Evolutionary conservation across 2,113 vertebrate genomes (phyloP).

Genomic region (Electrona antarctica): DNA sequence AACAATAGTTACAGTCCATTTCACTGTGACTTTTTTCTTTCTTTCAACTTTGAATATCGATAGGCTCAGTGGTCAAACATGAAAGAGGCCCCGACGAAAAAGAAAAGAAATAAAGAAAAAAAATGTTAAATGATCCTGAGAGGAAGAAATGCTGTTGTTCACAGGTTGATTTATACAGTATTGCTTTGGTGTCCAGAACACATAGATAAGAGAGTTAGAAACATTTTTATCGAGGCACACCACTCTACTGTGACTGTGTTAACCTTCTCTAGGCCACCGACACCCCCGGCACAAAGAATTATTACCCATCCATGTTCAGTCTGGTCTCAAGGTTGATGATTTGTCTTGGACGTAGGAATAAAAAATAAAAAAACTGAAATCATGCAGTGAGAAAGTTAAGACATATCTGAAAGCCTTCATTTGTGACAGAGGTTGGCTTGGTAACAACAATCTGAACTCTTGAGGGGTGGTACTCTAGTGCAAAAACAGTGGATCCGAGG

Average conservation of each 20-base stretch:
- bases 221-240: constrained; percentile 9
- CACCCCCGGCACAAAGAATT: constrained; percentile 12
- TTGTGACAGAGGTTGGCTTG: constrained; percentile 49
- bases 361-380: constrained; percentile 47
- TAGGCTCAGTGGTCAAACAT: constrained; percentile 60
- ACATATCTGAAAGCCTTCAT: constrained; percentile 68
- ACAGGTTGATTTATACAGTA: constrained; percentile 63
- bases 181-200: constrained; percentile 62
- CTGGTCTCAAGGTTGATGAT: constrained; percentile 40
- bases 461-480: constrained; percentile 72
- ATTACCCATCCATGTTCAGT: constrained; percentile 33
- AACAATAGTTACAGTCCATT: constrained; percentile 71
- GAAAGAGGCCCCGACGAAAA: constrained; percentile 52
- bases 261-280: constrained; percentile 27
- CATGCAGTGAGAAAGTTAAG: constrained; percentile 43
- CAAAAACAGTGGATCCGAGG: constrained; percentile 79
- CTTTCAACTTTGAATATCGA: constrained; percentile 46
- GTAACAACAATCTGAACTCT: constrained; percentile 53
- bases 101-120: constrained; percentile 50
- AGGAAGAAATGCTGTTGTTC: constrained; percentile 62
- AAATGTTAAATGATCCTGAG: constrained; percentile 70
- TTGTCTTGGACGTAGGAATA: constrained; percentile 30
- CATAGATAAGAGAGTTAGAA: constrained; percentile 18
- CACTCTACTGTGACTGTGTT: neutral
- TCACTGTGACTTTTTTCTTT: constrained; percentile 28